These are phyloP conservation scores for Caenorhabditis becei DNA, from an alignment of 2,888 invertebrate species.

Conservation along the genomic window DNA sequence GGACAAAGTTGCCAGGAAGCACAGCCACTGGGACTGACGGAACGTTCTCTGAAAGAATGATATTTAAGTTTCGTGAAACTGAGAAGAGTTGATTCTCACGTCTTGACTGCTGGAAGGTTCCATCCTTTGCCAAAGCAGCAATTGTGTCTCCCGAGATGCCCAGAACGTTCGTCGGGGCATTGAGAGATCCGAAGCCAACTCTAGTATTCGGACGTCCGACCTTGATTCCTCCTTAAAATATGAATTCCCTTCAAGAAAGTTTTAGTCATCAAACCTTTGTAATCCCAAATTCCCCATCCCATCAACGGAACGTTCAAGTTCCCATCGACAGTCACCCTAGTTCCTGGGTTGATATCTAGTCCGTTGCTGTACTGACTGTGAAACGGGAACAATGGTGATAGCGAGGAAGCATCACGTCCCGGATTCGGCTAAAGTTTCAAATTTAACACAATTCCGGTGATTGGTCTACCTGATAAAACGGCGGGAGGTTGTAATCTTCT, in stretches of 20 bases:
- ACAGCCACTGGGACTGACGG: constrained; percentile 76
- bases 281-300: constrained; percentile 79
- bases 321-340: constrained; percentile 75
- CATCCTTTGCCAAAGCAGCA: constrained; percentile 72
- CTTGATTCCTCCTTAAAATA: constrained; percentile 70
- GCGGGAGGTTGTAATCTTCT: constrained; percentile 77
- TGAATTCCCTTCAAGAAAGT: not conserved
- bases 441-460: not conserved
- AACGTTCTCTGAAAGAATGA: constrained; percentile 64
- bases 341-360: constrained; percentile 77
- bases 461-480: constrained; percentile 74
- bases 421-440: constrained; percentile 72
- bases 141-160: constrained; percentile 75
- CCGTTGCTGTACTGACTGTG: constrained; percentile 76
- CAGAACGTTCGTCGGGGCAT: constrained; percentile 74
- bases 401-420: constrained; percentile 75
- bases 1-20: constrained; percentile 77
- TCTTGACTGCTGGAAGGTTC: constrained; percentile 75
- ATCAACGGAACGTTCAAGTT: constrained; percentile 76
- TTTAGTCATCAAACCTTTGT: constrained; percentile 65
- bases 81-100: constrained; percentile 41
- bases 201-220: constrained; percentile 74
- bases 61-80: not conserved
- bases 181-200: constrained; percentile 74
- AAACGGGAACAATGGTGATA: constrained; percentile 77